Evolutionary conservation across 2,797 vertebrate species (phyloP).

Genomic region (Steatocranus sp.): DNA sequence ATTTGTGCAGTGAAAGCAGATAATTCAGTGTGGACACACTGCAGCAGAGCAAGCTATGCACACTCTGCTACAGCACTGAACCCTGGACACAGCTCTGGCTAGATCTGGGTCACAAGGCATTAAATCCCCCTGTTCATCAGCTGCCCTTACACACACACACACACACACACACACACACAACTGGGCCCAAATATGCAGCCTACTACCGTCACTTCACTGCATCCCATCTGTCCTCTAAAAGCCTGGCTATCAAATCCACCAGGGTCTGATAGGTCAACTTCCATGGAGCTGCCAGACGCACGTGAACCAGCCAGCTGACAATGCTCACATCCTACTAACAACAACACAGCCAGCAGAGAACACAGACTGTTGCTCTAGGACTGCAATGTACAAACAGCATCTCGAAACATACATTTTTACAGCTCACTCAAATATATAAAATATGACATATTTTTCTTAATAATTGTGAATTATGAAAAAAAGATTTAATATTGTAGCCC

Average conservation of each 20-base stretch:
- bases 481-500: not conserved
- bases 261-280: slow-evolving; percentile 55
- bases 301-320: slow-evolving; percentile 50
- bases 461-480: not conserved
- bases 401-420: not conserved
- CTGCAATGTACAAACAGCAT: not conserved
- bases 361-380: not conserved
- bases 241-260: slow-evolving; percentile 65
- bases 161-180: not conserved
- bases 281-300: slow-evolving; percentile 40
- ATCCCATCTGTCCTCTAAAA: slow-evolving; percentile 74
- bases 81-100: slow-evolving; percentile 32
- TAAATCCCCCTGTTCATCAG: slow-evolving; percentile 70
- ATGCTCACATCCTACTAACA: not conserved
- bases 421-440: not conserved
- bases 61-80: not conserved
- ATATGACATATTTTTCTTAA: not conserved
- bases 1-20: not conserved
- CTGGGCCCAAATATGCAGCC: not conserved
- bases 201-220: slow-evolving; percentile 51
- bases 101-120: slow-evolving; percentile 68
- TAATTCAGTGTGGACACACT: not conserved
- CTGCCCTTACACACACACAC: slow-evolving; percentile 19
- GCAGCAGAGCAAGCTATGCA: not conserved
- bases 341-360: not conserved